Base-by-base conservation (phyloP, 64 coral and sea anemone species). In the Exaiptasia diaphana region DNA sequence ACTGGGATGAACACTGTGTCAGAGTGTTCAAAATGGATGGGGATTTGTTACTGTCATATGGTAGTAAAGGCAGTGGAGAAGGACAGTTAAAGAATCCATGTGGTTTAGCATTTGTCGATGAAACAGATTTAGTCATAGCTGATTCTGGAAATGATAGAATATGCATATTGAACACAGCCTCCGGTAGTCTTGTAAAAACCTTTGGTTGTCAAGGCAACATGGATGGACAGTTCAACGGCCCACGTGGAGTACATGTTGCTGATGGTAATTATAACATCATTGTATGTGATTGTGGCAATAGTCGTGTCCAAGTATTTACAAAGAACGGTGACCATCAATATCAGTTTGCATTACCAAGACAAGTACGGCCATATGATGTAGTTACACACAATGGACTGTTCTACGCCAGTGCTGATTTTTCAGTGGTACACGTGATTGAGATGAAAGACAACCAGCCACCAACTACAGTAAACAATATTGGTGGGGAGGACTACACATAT, bases 381-480 rank as follows among this genome's bases (percentile, higher is more conserved):
- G 41, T 62, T 50, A 38, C 70, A 56, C 31, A 78, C 38, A 48
- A 56, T 22, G 55, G 73, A 69, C 49, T 53, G 15, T 88, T 88
- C 27, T 63, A 64, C 49, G 85, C 33, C 25, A 71, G 75, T 34
- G 9, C 4, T 1, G 0, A 0, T 13, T 67, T 67, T 45, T 15
- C 50, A 13, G 38, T 30, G 18, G 52, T 87, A 21, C 68, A 87
- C 54, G 58, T 87, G 4, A 77, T 53, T 78, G 59, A 68, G n/a
- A 31, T 12, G 38, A 6, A 63, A 3, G 61, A 53, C 46, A 67
- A 38, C 24, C 67, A 77, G 28, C n/a, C n/a, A n/a, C 35, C 78
- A 59, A 18, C 40, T 22, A 65, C 10, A n/a, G 10, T 10, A 10
- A n/a, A 10, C n/a, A n/a, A 77, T 29, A 54, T 87, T 77, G 59